Evolutionary conservation across 2,113 vertebrate species (phyloP).

Genomic region (Astur gentilis): DNA sequence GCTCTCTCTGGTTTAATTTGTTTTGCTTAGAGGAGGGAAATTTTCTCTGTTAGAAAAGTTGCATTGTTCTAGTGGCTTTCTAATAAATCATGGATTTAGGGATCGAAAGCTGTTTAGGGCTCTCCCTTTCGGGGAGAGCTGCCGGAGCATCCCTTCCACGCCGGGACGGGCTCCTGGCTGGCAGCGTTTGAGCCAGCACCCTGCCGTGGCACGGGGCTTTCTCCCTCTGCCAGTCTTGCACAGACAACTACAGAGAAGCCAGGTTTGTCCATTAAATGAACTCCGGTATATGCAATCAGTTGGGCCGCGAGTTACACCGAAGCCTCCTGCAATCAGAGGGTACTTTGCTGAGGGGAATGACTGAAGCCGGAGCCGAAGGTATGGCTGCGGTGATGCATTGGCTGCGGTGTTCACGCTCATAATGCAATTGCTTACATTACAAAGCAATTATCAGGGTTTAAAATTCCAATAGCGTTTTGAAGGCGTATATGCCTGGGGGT

Average conservation of each 20-base stretch:
- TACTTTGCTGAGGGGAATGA: background rate
- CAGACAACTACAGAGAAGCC: background rate
- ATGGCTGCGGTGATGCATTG: background rate
- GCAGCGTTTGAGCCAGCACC: background rate
- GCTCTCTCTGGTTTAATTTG: background rate
- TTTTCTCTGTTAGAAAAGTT: background rate
- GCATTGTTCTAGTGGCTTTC: background rate
- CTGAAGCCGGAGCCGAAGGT: background rate
- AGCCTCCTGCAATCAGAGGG: background rate
- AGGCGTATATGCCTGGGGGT: background rate
- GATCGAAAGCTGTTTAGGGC: fast-evolving
- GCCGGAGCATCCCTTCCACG: background rate
- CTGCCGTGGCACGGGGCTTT: fast-evolving
- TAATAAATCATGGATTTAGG: background rate
- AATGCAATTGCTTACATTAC: slow-evolving; percentile 38
- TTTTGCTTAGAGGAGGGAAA: background rate
- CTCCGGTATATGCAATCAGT: background rate
- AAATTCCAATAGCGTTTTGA: slow-evolving; percentile 22
- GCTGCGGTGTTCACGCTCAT: background rate
- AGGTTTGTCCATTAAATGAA: background rate
- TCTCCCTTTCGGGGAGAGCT: background rate
- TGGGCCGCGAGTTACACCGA: background rate
- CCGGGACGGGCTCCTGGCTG: background rate
- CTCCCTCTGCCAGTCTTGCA: background rate
- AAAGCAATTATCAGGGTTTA: slow-evolving; percentile 34